These are phyloP conservation scores for Panulirus ornatus DNA, from an alignment of 1,140 invertebrate genomes.

Conservation along the genomic window DNA sequence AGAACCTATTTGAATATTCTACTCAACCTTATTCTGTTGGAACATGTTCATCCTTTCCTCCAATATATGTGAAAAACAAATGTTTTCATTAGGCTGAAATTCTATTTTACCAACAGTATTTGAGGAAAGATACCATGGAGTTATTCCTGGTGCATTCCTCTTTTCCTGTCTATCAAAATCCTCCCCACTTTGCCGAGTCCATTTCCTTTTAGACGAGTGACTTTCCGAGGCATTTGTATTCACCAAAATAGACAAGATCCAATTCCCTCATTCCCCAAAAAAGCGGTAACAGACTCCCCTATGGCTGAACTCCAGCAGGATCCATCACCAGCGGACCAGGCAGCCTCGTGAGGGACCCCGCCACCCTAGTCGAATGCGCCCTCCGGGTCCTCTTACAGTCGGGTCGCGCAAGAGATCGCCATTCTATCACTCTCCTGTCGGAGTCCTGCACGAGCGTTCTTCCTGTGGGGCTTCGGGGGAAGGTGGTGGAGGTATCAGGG, in stretches of 20 bases:
- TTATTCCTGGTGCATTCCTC: no score
- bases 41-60: no score
- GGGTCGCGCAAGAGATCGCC: slow-evolving; percentile 26
- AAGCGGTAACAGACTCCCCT: slow-evolving; percentile 21
- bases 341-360: neutral
- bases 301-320: slow-evolving; percentile 18
- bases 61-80: no score
- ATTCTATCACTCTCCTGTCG: slow-evolving; percentile 21
- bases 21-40: no score
- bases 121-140: no score
- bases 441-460: neutral
- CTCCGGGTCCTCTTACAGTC: slow-evolving; percentile 29
- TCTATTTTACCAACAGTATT: no score
- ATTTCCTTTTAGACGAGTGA: slow-evolving; percentile 36
- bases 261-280: slow-evolving; percentile 39
- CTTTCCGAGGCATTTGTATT: slow-evolving; percentile 23
- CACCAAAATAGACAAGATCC: slow-evolving; percentile 32
- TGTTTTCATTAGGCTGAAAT: no score
- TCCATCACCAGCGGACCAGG: slow-evolving; percentile 9
- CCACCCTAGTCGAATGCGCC: neutral
- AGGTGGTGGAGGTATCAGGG: neutral
- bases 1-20: no score
- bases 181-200: neutral
- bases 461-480: neutral
- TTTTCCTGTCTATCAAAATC: no score